phyloP scores from a whole-genome alignment of 2,888 invertebrate genomes.

The Agonopterix arenella region DNA sequence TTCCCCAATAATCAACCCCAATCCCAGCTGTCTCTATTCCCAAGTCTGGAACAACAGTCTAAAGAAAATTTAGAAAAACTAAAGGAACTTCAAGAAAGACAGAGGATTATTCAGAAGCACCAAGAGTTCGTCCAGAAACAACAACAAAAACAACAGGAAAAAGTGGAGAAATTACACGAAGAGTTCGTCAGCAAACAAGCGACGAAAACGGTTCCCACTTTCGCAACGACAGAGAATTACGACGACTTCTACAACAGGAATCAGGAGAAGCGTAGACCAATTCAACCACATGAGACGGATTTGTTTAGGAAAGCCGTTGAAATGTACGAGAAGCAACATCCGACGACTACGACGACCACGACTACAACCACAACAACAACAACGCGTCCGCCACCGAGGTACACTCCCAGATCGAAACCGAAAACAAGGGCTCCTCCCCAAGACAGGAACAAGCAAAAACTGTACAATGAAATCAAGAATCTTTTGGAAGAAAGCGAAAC shows the following conservation, averaged over 20 bases:
- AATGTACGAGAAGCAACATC: slow-evolving; percentile 81
- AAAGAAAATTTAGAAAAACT: slow-evolving; percentile 78
- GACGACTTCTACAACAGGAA: slow-evolving; percentile 54
- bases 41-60: slow-evolving; percentile 63
- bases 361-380: slow-evolving; percentile 81
- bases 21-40: not conserved
- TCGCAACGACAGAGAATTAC: slow-evolving; percentile 66
- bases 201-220: slow-evolving; percentile 75
- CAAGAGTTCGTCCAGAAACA: slow-evolving; percentile 88
- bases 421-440: slow-evolving; percentile 61
- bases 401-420: slow-evolving; percentile 52
- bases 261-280: slow-evolving; percentile 63
- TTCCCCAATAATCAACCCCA: slow-evolving; percentile 16
- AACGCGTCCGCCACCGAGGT: slow-evolving; percentile 42
- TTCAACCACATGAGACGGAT: slow-evolving; percentile 79
- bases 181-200: slow-evolving; percentile 84
- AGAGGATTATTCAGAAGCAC: slow-evolving; percentile 84
- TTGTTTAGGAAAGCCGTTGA: slow-evolving; percentile 81
- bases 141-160: slow-evolving; percentile 86
- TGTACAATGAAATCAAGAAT: slow-evolving; percentile 76
- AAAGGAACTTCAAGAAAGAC: slow-evolving; percentile 83
- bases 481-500: slow-evolving; percentile 76
- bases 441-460: slow-evolving; percentile 74
- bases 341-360: slow-evolving; percentile 81
- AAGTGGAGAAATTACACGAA: slow-evolving; percentile 83